Conservation (phyloP, 2,888 invertebrate genomes). For the Dilophus febrilis region DNA sequence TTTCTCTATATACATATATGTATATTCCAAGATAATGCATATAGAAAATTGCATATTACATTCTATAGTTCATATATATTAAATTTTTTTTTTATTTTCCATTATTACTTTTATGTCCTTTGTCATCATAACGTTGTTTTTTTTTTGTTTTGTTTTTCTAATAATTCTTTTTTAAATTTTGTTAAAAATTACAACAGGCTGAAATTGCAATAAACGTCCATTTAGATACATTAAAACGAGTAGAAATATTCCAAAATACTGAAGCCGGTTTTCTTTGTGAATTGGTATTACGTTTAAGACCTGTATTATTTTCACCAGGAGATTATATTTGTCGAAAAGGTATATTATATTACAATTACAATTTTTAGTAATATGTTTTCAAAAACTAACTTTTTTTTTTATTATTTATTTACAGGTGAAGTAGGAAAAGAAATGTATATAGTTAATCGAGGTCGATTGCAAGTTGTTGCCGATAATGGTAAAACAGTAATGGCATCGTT, state of each 20-base stretch:
- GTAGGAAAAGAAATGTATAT: slow-evolving; percentile 99
- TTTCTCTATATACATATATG: too few species aligned
- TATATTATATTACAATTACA: slow-evolving; percentile 27
- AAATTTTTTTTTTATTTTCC: too few species aligned
- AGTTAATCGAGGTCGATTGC: slow-evolving; percentile 88
- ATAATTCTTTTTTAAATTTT: too few species aligned
- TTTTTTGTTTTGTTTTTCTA: too few species aligned
- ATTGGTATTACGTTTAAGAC: slow-evolving; percentile 81
- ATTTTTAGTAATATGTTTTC: not conserved
- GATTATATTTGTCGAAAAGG: slow-evolving; percentile 99
- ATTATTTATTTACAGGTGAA: too few species aligned
- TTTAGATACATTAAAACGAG: slow-evolving; percentile 89
- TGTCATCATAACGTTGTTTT: too few species aligned
- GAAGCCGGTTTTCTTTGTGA: slow-evolving; percentile 98
- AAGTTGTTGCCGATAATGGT: slow-evolving; percentile 89
- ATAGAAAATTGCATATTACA: too few species aligned
- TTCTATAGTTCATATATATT: too few species aligned
- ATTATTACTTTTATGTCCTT: too few species aligned
- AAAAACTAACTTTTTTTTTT: not conserved
- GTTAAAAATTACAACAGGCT: too few species aligned
- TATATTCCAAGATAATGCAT: too few species aligned
- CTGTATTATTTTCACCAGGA: slow-evolving; percentile 94
- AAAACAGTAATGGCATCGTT: slow-evolving; percentile 92
- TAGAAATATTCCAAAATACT: slow-evolving; percentile 98
- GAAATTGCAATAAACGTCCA: slow-evolving; percentile 99